Conservation (phyloP, 2,113 vertebrate species). For the Lucifuga dentata region DNA sequence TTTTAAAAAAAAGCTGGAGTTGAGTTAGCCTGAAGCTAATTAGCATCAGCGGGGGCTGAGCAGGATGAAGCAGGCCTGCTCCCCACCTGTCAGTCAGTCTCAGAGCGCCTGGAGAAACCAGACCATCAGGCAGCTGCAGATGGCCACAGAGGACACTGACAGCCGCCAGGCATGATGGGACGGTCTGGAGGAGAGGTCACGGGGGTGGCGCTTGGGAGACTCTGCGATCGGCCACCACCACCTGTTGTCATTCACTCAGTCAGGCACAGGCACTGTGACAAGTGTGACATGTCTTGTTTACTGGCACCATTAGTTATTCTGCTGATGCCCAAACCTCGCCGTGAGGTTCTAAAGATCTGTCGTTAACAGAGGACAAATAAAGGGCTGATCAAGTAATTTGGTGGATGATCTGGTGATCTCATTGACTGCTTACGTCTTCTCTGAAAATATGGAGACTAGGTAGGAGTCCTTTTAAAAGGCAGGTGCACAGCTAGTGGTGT, state of each 20-base stretch:
- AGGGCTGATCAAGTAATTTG: too few species aligned
- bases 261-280: background rate
- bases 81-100: conserved; percentile 17
- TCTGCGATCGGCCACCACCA: too few species aligned
- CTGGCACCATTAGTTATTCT: too few species aligned
- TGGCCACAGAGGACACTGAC: conserved; percentile 10
- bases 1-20: too few species aligned
- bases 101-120: background rate
- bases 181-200: conserved; percentile 13
- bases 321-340: too few species aligned
- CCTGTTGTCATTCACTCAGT: conserved; percentile 7
- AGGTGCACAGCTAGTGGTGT: too few species aligned
- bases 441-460: too few species aligned
- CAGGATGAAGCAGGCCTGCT: background rate
- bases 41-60: background rate
- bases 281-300: background rate
- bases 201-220: background rate
- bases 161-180: conserved; percentile 10
- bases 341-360: too few species aligned
- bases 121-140: conserved; percentile 11
- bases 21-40: background rate
- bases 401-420: background rate
- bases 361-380: too few species aligned
- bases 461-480: too few species aligned
- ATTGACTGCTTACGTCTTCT: too few species aligned